Percentiles rank a stretch among this genome's conserved stretches.
Conservation (phyloP, 1,140 invertebrate species). For the Gerris buenoi region DNA sequence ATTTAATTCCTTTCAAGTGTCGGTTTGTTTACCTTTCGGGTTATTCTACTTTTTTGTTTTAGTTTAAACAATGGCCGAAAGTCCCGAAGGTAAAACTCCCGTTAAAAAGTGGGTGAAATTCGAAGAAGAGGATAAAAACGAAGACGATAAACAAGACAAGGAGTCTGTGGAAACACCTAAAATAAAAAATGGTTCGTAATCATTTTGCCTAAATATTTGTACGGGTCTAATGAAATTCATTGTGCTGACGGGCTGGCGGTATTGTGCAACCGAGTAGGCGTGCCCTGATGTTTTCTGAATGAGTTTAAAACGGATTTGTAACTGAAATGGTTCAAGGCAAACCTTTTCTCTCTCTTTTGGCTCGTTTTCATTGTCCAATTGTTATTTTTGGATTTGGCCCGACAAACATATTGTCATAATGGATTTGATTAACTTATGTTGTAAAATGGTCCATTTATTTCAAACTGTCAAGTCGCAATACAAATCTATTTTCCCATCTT, state of each 20-base stretch:
- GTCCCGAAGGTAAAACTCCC: constrained; percentile 9
- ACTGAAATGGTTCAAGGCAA: not conserved
- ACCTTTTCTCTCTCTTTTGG: not conserved
- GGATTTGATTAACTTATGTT: too few species aligned
- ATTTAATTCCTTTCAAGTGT: not conserved
- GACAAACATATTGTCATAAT: too few species aligned
- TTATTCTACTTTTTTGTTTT: not conserved
- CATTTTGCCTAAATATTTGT: too few species aligned
- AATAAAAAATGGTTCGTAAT: not conserved
- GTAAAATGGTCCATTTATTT: too few species aligned
- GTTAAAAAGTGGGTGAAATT: constrained; percentile 29
- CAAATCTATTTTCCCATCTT: too few species aligned
- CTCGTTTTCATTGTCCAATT: not conserved
- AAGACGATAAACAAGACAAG: not conserved
- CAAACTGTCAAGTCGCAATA: too few species aligned
- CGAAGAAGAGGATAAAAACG: constrained; percentile 25
- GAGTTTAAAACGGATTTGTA: not conserved
- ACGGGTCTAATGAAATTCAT: not conserved
- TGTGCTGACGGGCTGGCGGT: not conserved
- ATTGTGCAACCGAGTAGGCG: not conserved
- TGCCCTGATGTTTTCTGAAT: not conserved
- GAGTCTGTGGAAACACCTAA: not conserved
- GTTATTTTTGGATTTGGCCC: not conserved
- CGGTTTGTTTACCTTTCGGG: not conserved
- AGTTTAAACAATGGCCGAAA: not conserved